These are phyloP conservation scores for Neostethus bicornis DNA, from an alignment of 2,797 vertebrate species.

Conservation along the genomic window DNA sequence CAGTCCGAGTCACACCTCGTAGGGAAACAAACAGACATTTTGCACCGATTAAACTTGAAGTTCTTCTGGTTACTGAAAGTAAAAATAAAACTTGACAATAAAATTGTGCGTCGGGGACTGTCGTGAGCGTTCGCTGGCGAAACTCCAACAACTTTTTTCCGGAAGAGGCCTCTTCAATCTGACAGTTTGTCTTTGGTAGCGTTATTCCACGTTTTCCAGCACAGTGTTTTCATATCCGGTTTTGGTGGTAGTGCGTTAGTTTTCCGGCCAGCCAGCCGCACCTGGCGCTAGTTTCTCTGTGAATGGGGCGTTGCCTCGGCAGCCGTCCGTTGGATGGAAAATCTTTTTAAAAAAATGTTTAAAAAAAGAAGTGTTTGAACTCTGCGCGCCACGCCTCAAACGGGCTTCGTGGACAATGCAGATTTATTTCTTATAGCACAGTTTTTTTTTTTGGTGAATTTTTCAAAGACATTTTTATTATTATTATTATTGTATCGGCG, in stretches of 20 bases:
- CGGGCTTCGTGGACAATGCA: constrained; percentile 77
- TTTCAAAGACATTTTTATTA: constrained; percentile 83
- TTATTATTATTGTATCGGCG: constrained; percentile 85
- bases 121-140: constrained; percentile 58
- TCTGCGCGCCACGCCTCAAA: constrained; percentile 77
- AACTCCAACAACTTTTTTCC: constrained; percentile 64
- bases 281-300: constrained; percentile 80
- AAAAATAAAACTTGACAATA: constrained; percentile 18
- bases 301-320: constrained; percentile 73
- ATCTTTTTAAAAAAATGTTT: constrained; percentile 36
- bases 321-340: constrained; percentile 69
- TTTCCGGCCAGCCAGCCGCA: constrained; percentile 78
- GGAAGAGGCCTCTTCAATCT: constrained; percentile 74
- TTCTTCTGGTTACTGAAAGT: constrained; percentile 38
- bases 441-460: constrained; percentile 82
- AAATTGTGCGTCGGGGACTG: constrained; percentile 63
- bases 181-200: constrained; percentile 84
- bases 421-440: constrained; percentile 84
- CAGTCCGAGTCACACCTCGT: no score
- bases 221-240: constrained; percentile 82
- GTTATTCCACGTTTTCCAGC: constrained; percentile 82
- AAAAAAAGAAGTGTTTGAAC: constrained; percentile 70
- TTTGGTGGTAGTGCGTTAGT: constrained; percentile 85
- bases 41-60: constrained; percentile 33
- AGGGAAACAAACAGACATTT: no score